Evolutionary conservation across 2,113 vertebrate genomes (phyloP), one percentile per base, ranked within the genome.

Genomic region (Pao palembangensis): DNA sequence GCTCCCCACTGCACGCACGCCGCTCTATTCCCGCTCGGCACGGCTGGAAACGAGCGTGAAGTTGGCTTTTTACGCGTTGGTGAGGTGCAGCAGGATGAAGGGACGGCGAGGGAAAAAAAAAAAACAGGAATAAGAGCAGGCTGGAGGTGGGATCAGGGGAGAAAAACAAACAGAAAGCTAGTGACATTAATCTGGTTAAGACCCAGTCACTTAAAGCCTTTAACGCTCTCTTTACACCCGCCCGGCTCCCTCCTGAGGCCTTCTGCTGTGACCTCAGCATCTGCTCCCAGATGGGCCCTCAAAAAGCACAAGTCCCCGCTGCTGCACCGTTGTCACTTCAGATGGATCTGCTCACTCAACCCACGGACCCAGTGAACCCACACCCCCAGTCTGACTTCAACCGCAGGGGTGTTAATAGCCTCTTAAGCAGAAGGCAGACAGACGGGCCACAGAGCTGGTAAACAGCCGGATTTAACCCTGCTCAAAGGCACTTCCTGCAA

Each of bases 121-220:
- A n/a, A n/a, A n/a, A 43, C 2, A 12, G 43, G 16, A 14, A 15
- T 10, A 11, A 23, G 18, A 25, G 53, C 61, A 64, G 66, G 59
- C 64, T 28, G 42, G 72, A 67, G 31, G 61, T 46, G 11, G 74
- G 81, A 77, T 85, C 65, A 84, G 82, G 54, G 55, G 6, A 51
- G 55, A 5, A 51, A 81, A 73, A 63, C 73, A 71, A 73, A 79
- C 79, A 60, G 42, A 80, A 65, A 76, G 80, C 80, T 79, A 76
- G 65, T 69, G 83, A 84, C 80, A 53, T 80, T 84, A 88, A 88
- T 79, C 86, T 72, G 67, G 55, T 73, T 76, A 79, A 86, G 71
- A 80, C 64, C 80, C 79, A 80, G 82, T 83, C 71, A 15, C 77
- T 85, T 87, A 85, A 89, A 88, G 71, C 81, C 66, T 83, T 86